Conservation (phyloP, 2,113 vertebrate species). For the Desmodus rotundus region DNA sequence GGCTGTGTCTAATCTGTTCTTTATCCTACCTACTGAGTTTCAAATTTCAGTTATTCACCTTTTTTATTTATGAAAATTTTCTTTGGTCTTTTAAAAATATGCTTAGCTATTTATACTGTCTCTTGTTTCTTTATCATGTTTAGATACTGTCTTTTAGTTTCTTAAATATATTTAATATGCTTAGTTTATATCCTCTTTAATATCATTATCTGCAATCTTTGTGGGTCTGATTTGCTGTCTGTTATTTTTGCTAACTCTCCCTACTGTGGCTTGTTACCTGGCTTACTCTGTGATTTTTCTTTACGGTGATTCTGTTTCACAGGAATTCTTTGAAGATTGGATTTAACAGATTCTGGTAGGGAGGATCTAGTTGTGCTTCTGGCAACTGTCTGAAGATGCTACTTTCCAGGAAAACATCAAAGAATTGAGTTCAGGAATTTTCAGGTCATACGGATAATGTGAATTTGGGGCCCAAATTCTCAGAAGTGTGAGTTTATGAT, state of each 20-base stretch:
- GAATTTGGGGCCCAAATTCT: background rate
- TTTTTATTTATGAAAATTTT: background rate
- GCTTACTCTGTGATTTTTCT: background rate
- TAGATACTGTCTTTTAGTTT: background rate
- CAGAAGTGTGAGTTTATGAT: background rate
- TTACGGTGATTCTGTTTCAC: background rate
- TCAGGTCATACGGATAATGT: background rate
- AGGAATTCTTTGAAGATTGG: background rate
- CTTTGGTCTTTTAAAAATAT: background rate
- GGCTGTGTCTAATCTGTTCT: background rate
- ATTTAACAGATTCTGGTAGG: background rate
- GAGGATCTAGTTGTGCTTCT: background rate
- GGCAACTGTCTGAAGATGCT: background rate
- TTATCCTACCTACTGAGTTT: background rate
- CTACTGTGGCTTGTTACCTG: background rate
- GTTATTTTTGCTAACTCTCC: background rate
- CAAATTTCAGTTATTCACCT: slow-evolving; percentile 6
- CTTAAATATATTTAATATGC: background rate
- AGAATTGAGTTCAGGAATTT: background rate
- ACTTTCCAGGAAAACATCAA: background rate
- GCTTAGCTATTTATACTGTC: background rate
- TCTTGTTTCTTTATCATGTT: background rate
- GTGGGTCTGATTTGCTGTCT: background rate
- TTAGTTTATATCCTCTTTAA: background rate
- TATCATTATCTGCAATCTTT: background rate